Evolutionary conservation across 2,797 vertebrate species (phyloP).

Genomic region (Catamblyrhynchus diadema): DNA sequence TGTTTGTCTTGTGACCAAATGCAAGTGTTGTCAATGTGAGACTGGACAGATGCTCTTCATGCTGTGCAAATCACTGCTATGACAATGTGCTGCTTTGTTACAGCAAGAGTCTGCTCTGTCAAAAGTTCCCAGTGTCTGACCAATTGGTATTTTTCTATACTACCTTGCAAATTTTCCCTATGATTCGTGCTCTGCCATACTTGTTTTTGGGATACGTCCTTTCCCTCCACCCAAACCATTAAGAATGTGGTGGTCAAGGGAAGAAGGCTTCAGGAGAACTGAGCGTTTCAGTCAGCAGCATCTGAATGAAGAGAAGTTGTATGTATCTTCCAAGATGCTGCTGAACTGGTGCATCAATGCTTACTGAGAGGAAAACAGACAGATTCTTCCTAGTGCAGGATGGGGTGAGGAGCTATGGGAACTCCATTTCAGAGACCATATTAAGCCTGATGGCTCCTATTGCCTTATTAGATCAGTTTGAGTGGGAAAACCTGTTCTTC

Average conservation of each 20-base stretch:
- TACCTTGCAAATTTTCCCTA: neutral
- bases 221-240: neutral
- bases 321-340: neutral
- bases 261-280: neutral
- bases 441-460: neutral
- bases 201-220: neutral
- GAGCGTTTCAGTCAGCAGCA: neutral
- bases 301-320: neutral
- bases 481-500: neutral
- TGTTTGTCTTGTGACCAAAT: neutral
- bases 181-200: neutral
- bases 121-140: neutral
- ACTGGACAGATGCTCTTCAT: accelerated
- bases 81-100: neutral
- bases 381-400: neutral
- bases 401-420: neutral
- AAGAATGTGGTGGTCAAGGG: neutral
- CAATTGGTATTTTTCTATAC: neutral
- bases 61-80: neutral
- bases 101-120: neutral
- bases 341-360: neutral
- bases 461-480: neutral
- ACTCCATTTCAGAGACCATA: neutral
- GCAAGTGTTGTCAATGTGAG: neutral
- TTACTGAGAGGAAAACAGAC: neutral